Conservation (phyloP, 2,888 invertebrate species). For the Microctonus aethiopoides region DNA sequence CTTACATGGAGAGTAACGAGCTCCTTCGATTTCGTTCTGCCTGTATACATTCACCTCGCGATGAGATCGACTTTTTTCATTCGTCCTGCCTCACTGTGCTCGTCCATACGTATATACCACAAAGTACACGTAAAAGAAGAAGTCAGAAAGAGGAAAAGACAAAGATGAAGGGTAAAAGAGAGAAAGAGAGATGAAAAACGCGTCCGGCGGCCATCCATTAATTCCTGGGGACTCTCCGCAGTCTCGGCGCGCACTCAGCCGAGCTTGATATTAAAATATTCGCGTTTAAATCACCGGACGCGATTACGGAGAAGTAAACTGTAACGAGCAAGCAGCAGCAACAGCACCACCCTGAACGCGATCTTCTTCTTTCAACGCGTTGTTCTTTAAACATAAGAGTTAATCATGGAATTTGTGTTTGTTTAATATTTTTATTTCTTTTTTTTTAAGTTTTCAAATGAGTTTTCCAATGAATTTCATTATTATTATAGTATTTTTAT, state of each 20-base stretch:
- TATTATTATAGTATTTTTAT: not conserved
- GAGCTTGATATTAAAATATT: constrained; percentile 39
- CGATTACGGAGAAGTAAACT: constrained; percentile 30
- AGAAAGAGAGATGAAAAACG: constrained; percentile 11
- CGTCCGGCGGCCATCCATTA: constrained; percentile 24
- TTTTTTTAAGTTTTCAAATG: not conserved
- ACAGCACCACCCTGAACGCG: constrained; percentile 15
- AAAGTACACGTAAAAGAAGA: not conserved
- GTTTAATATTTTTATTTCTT: not conserved
- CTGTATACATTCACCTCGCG: constrained; percentile 27
- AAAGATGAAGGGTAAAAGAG: not conserved
- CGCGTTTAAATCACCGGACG: constrained; percentile 39
- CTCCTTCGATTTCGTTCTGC: constrained; percentile 36
- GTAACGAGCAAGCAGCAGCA: constrained; percentile 24
- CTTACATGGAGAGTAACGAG: constrained; percentile 36
- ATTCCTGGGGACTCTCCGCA: constrained; percentile 11
- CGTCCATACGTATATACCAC: too few relatives aligned
- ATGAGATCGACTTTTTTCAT: constrained; percentile 31
- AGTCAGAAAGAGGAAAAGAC: not conserved
- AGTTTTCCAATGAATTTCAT: not conserved
- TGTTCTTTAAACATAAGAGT: not conserved
- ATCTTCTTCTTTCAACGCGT: not conserved
- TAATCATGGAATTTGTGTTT: constrained; percentile 8
- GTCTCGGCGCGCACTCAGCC: not conserved
- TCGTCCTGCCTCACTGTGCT: not conserved